Percentiles rank a stretch among this genome's conserved stretches.
Evolutionary conservation across 53 echinoderm and acorn worm genomes (phyloP).

Genomic region (Apostichopus leukothele): DNA sequence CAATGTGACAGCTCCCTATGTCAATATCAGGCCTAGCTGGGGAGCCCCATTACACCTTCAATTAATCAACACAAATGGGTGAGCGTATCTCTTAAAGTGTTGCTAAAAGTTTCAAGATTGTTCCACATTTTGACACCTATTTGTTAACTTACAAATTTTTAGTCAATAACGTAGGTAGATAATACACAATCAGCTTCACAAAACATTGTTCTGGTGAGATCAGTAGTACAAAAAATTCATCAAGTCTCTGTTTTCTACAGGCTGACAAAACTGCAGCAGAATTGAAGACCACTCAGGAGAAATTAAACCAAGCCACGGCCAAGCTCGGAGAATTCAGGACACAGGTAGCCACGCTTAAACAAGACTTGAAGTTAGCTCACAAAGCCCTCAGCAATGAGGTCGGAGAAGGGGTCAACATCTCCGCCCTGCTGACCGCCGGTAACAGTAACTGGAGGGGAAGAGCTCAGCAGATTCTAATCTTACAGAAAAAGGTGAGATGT

Average conservation of each 20-base stretch:
- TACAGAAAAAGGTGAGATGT: slow-evolving; percentile 86
- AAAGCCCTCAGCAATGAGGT: slow-evolving; percentile 74
- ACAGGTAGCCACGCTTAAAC: slow-evolving; percentile 81
- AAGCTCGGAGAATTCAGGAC: slow-evolving; percentile 84
- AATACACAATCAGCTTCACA: too few species aligned
- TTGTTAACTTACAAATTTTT: too few species aligned
- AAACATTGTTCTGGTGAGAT: too few species aligned
- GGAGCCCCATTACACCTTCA: too few species aligned
- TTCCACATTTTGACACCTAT: too few species aligned
- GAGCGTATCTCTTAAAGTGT: too few species aligned
- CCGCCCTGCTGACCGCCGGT: slow-evolving; percentile 59
- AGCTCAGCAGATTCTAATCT: slow-evolving; percentile 80
- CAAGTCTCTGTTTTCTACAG: slow-evolving; percentile 25
- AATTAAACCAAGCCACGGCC: slow-evolving; percentile 68
- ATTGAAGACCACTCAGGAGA: slow-evolving; percentile 77
- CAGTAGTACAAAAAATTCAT: too few species aligned
- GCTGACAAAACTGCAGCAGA: slow-evolving; percentile 63
- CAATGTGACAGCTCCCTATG: too few species aligned
- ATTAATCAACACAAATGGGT: too few species aligned
- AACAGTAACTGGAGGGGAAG: slow-evolving; percentile 84
- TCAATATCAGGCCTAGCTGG: too few species aligned
- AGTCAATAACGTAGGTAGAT: too few species aligned
- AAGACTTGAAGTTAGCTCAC: slow-evolving; percentile 77
- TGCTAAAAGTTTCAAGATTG: too few species aligned
- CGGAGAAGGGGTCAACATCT: slow-evolving; percentile 81